A percentile compares a stretch with the other conserved stretches of the same genome.
Conservation (phyloP, 2,888 invertebrate species). For the Autographa gamma region DNA sequence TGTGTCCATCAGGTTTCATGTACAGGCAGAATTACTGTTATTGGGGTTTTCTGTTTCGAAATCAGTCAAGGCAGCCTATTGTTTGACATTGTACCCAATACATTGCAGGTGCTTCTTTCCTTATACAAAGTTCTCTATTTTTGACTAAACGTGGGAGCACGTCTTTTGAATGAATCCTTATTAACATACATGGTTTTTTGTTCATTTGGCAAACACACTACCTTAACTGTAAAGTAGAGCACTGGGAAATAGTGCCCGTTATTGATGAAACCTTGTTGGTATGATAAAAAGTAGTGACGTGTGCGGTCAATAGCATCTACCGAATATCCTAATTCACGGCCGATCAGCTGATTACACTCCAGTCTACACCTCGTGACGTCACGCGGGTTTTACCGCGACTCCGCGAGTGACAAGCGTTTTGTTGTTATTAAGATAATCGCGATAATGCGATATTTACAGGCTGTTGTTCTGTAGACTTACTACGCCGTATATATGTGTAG, state of each 20-base stretch:
- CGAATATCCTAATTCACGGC: background rate
- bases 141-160: no score
- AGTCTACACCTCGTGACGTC: background rate
- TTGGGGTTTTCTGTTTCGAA: no score
- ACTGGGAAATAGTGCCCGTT: background rate
- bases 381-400: background rate
- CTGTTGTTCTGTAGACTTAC: background rate
- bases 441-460: background rate
- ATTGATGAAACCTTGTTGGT: background rate
- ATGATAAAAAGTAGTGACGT: background rate
- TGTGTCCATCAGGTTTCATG: no score
- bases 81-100: no score
- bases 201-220: background rate
- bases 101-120: no score
- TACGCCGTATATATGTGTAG: no score
- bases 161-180: no score
- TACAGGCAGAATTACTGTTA: no score
- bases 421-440: constrained; percentile 3
- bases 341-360: background rate
- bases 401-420: background rate
- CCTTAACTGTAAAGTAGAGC: background rate
- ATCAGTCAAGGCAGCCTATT: no score
- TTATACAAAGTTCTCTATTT: no score
- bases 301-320: background rate
- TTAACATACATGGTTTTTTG: no score